Percentiles rank a stretch among this genome's conserved stretches.
phyloP scores from a whole-genome alignment of 2,888 invertebrate species.

The Orthonevra nobilis region DNA sequence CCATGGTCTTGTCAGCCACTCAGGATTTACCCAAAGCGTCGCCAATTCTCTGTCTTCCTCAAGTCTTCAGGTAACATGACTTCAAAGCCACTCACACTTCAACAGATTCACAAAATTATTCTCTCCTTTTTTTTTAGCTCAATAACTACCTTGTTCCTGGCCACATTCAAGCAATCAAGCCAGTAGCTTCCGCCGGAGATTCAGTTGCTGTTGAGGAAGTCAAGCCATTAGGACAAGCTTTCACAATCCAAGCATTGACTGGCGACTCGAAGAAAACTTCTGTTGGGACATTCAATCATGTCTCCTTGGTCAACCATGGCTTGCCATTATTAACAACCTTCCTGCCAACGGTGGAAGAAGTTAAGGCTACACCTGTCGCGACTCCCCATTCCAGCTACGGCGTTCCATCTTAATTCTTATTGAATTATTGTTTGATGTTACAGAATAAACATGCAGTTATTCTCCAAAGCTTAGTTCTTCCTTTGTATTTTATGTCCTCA shows the following conservation, averaged over 20 bases:
- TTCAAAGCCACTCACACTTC: background rate
- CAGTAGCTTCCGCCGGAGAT: background rate
- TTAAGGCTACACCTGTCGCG: background rate
- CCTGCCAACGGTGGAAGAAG: too few relatives aligned
- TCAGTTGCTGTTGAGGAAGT: slow-evolving; percentile 1
- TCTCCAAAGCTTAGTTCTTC: background rate
- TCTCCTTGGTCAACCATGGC: slow-evolving; percentile 12
- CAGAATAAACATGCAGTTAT: slow-evolving; percentile 30
- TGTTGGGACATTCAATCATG: background rate
- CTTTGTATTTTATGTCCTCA: background rate
- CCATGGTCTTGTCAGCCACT: background rate
- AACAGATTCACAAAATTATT: too few relatives aligned
- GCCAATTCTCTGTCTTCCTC: slow-evolving; percentile 5
- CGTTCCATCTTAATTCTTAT: slow-evolving; percentile 13
- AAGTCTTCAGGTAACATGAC: slow-evolving; percentile 6
- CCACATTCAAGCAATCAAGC: background rate
- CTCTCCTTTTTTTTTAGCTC: slow-evolving; percentile 2
- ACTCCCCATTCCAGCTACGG: background rate
- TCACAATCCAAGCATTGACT: slow-evolving; percentile 6
- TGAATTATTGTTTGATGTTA: slow-evolving; percentile 41
- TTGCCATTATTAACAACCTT: background rate
- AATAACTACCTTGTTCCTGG: slow-evolving; percentile 2
- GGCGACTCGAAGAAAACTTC: background rate
- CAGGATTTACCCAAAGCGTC: background rate
- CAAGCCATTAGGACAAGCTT: background rate